Evolutionary conservation across 1,140 invertebrate genomes (phyloP), one percentile per base, ranked within the genome.

Genomic region (Meloidogyne floridensis): DNA sequence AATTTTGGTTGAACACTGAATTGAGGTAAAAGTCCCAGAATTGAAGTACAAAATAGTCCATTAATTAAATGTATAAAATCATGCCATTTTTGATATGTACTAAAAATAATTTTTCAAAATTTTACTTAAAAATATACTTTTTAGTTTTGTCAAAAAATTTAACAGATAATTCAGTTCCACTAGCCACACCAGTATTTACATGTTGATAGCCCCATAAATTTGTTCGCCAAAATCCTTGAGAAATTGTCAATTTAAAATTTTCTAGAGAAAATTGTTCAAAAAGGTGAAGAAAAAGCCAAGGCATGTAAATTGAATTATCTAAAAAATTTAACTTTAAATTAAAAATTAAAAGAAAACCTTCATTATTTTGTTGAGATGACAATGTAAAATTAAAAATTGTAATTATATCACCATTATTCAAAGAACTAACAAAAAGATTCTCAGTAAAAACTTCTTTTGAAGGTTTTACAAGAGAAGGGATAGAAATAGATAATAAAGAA

Each of bases 1-100:
- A 81, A 73, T 70, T 69, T 78, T 9, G 81, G 78, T 13, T 69
- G 20, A 47, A 53, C 56, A 47, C 32, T 82, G 3, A 78, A 18
- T 20, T 53, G 20, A 8, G 81, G 81, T 18, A 70, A 53, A 43
- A 82, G 42, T 0, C 47, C 65, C 18, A 82, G n/a, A 10, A 82
- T 82, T 54, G 81, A 82, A 20, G 76, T 73, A 72, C 81, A 82
- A 53, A 82, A 82, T n/a, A 82, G 54, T 20, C 81, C 81, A 82
- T 82, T 82, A 53, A 82, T 42, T 43, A 65, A 54, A 54, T 82
- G 81, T 18, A 81, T 32, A 20, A 82, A 72, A 15, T 47, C 47
- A 54, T 51, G 13, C 81, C 77, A 82, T 10, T 54, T 76, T 13
- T 32, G 75, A 42, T 53, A 2, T 4, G 75, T 65, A 15, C 69